Evolutionary conservation across 2,797 vertebrate species (phyloP).

Genomic region (Sebastes diploproa): DNA sequence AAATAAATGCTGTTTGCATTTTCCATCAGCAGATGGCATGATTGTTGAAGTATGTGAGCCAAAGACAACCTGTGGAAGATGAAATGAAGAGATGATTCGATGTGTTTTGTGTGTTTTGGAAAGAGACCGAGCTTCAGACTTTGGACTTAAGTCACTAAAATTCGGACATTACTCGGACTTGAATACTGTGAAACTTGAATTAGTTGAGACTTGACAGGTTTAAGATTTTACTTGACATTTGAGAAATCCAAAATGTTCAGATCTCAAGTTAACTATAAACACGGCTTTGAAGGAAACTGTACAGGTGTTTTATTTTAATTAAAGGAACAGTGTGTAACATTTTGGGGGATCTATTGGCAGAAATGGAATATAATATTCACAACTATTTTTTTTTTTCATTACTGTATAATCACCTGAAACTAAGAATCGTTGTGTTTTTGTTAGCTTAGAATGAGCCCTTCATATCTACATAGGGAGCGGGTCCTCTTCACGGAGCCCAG

Average conservation of each 20-base stretch:
- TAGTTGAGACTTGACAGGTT: neutral
- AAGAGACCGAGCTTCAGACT: neutral
- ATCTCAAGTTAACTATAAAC: neutral
- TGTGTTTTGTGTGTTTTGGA: neutral
- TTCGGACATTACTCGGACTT: neutral
- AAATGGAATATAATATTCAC: no score
- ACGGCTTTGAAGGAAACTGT: neutral
- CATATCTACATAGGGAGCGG: no score
- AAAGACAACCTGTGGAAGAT: neutral
- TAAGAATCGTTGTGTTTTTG: no score
- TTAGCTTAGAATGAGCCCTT: no score
- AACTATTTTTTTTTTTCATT: no score
- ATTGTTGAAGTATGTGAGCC: constrained; percentile 33
- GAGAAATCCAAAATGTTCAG: neutral
- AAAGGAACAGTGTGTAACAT: no score
- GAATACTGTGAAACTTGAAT: neutral
- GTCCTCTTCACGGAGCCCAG: no score
- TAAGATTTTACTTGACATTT: neutral
- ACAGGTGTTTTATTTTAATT: neutral
- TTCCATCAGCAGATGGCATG: constrained; percentile 72
- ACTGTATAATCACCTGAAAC: no score
- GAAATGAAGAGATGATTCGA: neutral
- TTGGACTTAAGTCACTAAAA: neutral
- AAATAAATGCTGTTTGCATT: constrained; percentile 46
- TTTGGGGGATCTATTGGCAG: no score